phyloP scores from a whole-genome alignment of 2,888 invertebrate species.

The Amiota communis region DNA sequence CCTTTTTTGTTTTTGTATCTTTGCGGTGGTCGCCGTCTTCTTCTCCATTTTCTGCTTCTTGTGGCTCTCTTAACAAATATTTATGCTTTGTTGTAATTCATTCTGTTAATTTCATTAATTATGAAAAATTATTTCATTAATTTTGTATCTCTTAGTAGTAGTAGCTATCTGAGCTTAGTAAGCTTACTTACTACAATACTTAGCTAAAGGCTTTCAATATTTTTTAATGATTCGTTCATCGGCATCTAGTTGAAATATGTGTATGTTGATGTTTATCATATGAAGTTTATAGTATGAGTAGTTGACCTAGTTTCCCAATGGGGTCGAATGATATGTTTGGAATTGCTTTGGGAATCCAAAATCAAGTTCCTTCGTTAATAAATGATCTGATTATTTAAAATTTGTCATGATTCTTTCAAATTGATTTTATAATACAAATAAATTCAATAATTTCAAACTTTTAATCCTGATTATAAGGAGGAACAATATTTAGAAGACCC shows the following conservation, averaged over 20 bases:
- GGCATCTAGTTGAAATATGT: too few species aligned
- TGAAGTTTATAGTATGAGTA: neutral
- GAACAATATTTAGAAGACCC: too few species aligned
- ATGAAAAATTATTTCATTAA: constrained; percentile 60
- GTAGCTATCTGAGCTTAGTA: neutral
- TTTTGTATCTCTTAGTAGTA: constrained; percentile 44
- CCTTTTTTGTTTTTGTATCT: neutral
- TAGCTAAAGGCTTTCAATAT: constrained; percentile 28
- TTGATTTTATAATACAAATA: too few species aligned
- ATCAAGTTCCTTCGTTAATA: too few species aligned
- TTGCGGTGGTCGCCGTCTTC: neutral
- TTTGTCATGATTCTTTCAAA: too few species aligned
- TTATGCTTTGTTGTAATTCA: constrained; percentile 43
- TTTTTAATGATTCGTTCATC: neutral
- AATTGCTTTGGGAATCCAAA: too few species aligned
- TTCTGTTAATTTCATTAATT: constrained; percentile 61
- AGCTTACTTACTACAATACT: constrained; percentile 7
- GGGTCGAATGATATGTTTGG: too few species aligned
- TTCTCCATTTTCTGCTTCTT: neutral
- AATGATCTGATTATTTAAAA: too few species aligned
- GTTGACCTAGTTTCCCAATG: too few species aligned
- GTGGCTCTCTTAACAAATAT: constrained; percentile 21
- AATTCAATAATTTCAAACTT: too few species aligned
- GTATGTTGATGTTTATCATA: neutral
- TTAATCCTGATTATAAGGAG: too few species aligned